Conservation (phyloP, 2,113 vertebrate genomes). For the Corydoras sp. region DNA sequence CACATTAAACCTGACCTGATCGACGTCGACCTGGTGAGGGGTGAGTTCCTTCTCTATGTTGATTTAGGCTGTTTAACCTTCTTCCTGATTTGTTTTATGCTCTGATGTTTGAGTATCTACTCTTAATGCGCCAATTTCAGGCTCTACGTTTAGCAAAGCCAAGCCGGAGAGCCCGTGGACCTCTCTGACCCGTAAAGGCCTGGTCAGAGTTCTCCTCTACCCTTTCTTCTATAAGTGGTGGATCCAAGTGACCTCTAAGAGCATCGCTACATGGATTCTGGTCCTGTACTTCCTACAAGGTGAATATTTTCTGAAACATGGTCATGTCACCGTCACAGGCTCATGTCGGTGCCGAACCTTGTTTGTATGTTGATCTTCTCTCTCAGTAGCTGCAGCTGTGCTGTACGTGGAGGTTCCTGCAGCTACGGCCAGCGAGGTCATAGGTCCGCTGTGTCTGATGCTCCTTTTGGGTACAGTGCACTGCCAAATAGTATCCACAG, state of each 20-base stretch:
- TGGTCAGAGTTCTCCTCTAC: constrained; percentile 89
- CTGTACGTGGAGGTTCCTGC: constrained; percentile 79
- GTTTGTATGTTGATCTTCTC: background rate
- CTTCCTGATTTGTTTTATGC: background rate
- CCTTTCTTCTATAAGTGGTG: constrained; percentile 94
- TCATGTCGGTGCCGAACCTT: too few relatives aligned
- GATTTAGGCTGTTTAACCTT: background rate
- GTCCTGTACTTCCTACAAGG: constrained; percentile 91
- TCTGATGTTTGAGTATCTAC: background rate
- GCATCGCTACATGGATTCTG: constrained; percentile 83
- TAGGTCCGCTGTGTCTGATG: constrained; percentile 92
- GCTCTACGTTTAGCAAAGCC: constrained; percentile 96
- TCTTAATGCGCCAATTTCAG: constrained; percentile 53
- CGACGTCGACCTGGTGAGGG: constrained; percentile 92
- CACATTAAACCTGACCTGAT: constrained; percentile 91
- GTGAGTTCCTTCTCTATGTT: constrained; percentile 61
- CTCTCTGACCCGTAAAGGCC: constrained; percentile 84
- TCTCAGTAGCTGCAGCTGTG: constrained; percentile 75
- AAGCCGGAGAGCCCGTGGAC: constrained; percentile 95
- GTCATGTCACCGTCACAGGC: too few relatives aligned
- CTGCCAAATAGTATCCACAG: constrained; percentile 96
- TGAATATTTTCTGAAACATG: constrained; percentile 43
- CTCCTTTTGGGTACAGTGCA: constrained; percentile 94
- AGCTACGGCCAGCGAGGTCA: constrained; percentile 79
- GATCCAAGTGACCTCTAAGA: constrained; percentile 90